Percentiles rank a stretch among this genome's conserved stretches.
These are phyloP conservation scores for Thunnus thynnus DNA, from an alignment of 2,113 vertebrate genomes.

Conservation along the genomic window DNA sequence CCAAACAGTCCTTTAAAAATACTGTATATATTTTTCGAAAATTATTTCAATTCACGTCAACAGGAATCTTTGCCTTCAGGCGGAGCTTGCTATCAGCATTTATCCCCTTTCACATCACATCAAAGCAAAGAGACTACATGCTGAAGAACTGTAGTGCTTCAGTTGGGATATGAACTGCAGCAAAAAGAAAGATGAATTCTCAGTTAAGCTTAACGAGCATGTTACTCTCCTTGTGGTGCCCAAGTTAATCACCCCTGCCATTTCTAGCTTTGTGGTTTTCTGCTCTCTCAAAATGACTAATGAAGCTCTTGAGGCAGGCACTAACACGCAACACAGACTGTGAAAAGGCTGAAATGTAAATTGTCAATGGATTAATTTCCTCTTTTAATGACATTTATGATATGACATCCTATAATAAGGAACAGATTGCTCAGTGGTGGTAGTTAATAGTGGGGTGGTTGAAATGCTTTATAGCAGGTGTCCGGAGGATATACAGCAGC, in stretches of 20 bases:
- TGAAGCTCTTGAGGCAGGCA: neutral
- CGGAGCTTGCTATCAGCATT: neutral
- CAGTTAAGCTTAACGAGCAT: constrained; percentile 13
- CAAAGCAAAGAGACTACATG: neutral
- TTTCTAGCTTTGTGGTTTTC: constrained; percentile 13
- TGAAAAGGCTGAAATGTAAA: constrained; percentile 22
- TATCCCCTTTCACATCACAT: neutral
- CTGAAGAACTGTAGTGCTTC: neutral
- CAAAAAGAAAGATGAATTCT: constrained; percentile 12
- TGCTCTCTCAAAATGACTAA: constrained; percentile 13
- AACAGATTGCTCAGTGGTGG: constrained; percentile 41
- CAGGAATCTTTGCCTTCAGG: neutral
- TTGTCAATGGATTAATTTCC: constrained; percentile 25
- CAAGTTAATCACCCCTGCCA: neutral
- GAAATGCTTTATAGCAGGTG: constrained; percentile 50
- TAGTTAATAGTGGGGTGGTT: constrained; percentile 48
- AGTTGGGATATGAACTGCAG: neutral
- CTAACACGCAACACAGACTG: neutral
- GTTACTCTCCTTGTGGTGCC: constrained; percentile 7
- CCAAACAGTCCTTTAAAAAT: too few relatives aligned
- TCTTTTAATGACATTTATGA: constrained; percentile 39
- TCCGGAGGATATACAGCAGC: constrained; percentile 57
- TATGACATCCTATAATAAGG: constrained; percentile 28
- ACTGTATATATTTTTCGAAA: too few relatives aligned
- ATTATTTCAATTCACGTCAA: neutral